phyloP scores from a whole-genome alignment of 1,140 invertebrate species.

The Apocrypta bakeri region DNA sequence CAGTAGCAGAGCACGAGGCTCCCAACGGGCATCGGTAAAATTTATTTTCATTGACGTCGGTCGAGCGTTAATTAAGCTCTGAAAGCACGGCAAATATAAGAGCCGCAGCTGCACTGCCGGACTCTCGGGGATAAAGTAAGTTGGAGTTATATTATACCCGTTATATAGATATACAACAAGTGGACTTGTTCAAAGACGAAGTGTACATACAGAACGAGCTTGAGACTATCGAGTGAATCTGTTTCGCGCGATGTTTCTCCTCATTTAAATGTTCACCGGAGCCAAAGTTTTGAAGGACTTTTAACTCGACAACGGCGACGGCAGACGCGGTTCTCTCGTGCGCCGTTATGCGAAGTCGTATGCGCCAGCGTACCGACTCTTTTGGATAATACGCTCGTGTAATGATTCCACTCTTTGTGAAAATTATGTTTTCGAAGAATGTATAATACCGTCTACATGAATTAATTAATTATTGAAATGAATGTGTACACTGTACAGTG shows the following conservation, averaged over 20 bases:
- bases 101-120: neutral
- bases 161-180: neutral
- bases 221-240: slow-evolving; percentile 30
- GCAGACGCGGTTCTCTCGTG: neutral
- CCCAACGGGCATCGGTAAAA: slow-evolving; percentile 32
- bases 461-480: neutral
- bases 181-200: neutral
- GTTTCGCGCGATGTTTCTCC: slow-evolving; percentile 8
- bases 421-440: too few relatives aligned
- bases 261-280: slow-evolving; percentile 9
- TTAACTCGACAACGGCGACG: neutral
- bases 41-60: slow-evolving; percentile 49
- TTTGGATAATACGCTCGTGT: slow-evolving; percentile 9
- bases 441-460: neutral
- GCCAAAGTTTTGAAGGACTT: slow-evolving; percentile 27
- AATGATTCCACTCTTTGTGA: neutral
- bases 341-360: neutral
- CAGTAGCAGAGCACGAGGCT: neutral
- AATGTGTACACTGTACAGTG: too few relatives aligned
- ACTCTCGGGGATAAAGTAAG: slow-evolving; percentile 19
- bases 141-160: too few relatives aligned
- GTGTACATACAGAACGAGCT: slow-evolving; percentile 38
- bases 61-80: slow-evolving; percentile 51
- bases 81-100: slow-evolving; percentile 50
- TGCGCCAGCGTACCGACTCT: neutral